Conservation (phyloP, 1,140 invertebrate genomes). For the Palaemon carinicauda region DNA sequence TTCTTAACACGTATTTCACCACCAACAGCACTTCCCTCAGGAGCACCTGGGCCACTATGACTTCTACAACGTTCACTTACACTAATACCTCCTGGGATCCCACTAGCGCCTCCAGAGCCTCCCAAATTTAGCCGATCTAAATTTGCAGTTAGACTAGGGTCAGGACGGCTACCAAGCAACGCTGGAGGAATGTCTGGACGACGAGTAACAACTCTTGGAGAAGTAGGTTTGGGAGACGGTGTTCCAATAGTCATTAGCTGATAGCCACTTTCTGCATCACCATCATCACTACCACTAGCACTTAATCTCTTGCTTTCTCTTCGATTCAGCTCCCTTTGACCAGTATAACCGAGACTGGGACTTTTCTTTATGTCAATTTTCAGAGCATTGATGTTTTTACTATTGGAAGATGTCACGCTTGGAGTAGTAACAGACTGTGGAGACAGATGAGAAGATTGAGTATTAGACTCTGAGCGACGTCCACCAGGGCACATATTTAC, state of each 20-base stretch:
- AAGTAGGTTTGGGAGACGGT: constrained; percentile 28
- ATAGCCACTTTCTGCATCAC: constrained; percentile 40
- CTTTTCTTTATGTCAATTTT: neutral
- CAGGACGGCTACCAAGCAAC: constrained; percentile 25
- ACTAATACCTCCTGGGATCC: constrained; percentile 3
- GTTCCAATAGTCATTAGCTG: constrained; percentile 44
- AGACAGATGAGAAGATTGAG: neutral
- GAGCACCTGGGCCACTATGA: constrained; percentile 58
- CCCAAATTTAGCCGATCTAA: constrained; percentile 38
- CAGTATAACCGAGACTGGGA: neutral
- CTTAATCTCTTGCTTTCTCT: constrained; percentile 20
- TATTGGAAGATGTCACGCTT: neutral
- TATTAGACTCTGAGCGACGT: neutral
- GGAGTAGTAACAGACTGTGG: neutral
- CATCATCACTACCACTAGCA: neutral
- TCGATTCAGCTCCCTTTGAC: constrained; percentile 14
- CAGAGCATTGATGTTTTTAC: neutral
- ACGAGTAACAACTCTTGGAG: constrained; percentile 34
- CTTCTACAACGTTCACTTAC: constrained; percentile 51
- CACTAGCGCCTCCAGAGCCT: constrained; percentile 24
- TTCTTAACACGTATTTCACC: constrained; percentile 49
- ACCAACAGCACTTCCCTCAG: constrained; percentile 51
- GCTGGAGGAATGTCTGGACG: constrained; percentile 45
- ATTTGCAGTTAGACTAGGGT: constrained; percentile 31
- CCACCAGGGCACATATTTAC: constrained; percentile 50